Evolutionary conservation across 2,797 vertebrate genomes (phyloP), one percentile per base, ranked within the genome.

Genomic region (Streptopelia turtur): DNA sequence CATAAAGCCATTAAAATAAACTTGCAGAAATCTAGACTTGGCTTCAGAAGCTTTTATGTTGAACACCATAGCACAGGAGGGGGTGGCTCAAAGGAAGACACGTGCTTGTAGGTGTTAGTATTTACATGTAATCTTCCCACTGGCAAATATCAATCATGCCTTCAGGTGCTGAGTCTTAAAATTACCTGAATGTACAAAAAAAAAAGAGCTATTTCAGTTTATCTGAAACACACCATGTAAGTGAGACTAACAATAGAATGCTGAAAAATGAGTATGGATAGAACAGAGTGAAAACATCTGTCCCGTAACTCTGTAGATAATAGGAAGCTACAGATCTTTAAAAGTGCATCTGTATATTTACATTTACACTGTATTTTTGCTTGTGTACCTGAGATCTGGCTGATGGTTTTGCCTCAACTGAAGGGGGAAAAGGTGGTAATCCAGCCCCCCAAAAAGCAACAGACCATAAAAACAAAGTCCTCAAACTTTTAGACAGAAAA

Each of bases 391-490:
- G 39, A 64, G 24, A 55, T 31, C 14, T 60, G 30, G 10, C 23
- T 80, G 60, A 64, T 45, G 31, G 27, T 88, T 79, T 41, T 75
- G n/a, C 30, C 22, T 87, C 16, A 75, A 1, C 3, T 80, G 35
- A 17, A 45, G 23, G 31, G 15, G 17, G 4, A 33, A 6, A 1
- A 1, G 5, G 3, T 16, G 8, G 4, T 0, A 8, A 45, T 57
- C 47, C 22, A 39, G n/a, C 13, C 11, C 11, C 30, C 6, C 6
- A 4, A 27, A 16, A 45, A n/a, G 1, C 28, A 89, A 7, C 6
- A 25, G 24, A 20, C 41, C 3, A 18, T 50, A 45, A 57, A 83
- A 76, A 70, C 8, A 10, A 0, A 37, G 6, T 49, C 23, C 30
- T 31, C 25, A 49, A 37, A 78, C 25, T 61, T 78, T 12, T n/a